Conservation (phyloP, 2,888 invertebrate genomes). For the Mechanitis messenoides region DNA sequence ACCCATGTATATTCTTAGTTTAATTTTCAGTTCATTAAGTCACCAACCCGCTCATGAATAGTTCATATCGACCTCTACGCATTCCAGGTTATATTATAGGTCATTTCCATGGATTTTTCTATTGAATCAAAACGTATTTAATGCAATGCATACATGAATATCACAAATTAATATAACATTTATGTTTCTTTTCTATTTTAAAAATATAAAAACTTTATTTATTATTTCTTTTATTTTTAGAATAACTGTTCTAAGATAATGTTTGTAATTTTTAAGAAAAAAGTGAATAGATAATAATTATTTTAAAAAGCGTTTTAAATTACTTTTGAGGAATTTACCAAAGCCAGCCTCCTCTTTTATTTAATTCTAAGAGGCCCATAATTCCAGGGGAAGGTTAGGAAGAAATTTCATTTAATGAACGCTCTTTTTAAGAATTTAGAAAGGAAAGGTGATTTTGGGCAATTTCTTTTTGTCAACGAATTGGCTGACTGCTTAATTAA, state of each 20-base stretch:
- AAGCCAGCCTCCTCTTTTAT: not conserved
- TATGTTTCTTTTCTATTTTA: too few relatives aligned
- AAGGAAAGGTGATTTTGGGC: constrained; percentile 8
- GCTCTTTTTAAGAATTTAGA: constrained; percentile 25
- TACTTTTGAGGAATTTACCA: not conserved
- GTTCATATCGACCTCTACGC: not conserved
- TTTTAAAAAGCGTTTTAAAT: not conserved
- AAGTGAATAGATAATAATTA: not conserved
- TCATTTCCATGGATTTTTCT: not conserved
- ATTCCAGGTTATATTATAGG: not conserved
- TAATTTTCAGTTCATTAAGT: constrained; percentile 6
- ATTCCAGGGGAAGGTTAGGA: constrained; percentile 3
- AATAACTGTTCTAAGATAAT: too few relatives aligned
- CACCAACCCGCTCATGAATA: not conserved
- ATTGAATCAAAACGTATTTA: not conserved
- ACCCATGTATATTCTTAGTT: not conserved
- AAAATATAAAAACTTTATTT: too few relatives aligned
- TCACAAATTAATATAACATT: too few relatives aligned
- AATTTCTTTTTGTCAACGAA: not conserved
- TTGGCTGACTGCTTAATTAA: too few relatives aligned
- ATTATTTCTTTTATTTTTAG: too few relatives aligned
- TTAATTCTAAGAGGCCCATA: constrained; percentile 6
- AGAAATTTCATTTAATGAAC: constrained; percentile 19
- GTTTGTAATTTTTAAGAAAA: not conserved
- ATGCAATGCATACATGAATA: too few relatives aligned